Base-by-base conservation (phyloP, 1,140 invertebrate genomes). In the Apis laboriosa region DNA sequence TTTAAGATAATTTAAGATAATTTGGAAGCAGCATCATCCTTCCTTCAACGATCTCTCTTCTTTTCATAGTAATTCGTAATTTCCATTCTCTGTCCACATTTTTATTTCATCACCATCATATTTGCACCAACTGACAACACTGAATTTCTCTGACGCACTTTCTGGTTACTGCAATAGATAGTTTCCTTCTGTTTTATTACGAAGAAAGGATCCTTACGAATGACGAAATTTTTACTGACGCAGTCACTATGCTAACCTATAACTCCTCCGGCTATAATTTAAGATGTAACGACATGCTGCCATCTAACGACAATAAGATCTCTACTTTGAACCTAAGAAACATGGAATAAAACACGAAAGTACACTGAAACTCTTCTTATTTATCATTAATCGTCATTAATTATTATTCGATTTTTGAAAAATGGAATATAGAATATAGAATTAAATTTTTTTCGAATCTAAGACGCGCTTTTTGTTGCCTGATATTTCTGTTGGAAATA, bases 121-220 rank as follows among this genome's bases (percentile, higher is more conserved):
- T 13, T 70, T 78, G 76, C 76, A 43, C 17, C 68, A 67, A 68
- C 51, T 19, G 9, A 2, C 34, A 51, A 61, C 77, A 7, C 13
- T 63, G 49, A 53, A 64, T 55, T 63, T 72, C 67, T 63, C 68
- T 73, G 68, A 72, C 77, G 77, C 68, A 73, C 24, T 63, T 24
- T 19, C 24, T 15, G 19, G 19, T 73, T 72, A 80, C 51, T 1
- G 77, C 68, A 80, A 79, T 19, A 58, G 21, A 11, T 15, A 21
- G 34, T 78, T 17, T 43, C 28, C 71, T 4, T 43, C 24, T 5
- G n/a, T n/a, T 78, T 78, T 19, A 58, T 24, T 24, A 49, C 19
- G 9, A 28, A 51, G 34, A 43, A 51, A 70, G 28, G 28, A 70
- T 71, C 60, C 55, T 78, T 21, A 8, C 17, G 49, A 70, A 43